Evolutionary conservation across 2,888 invertebrate genomes (phyloP).

Genomic region (Arenicola marina): DNA sequence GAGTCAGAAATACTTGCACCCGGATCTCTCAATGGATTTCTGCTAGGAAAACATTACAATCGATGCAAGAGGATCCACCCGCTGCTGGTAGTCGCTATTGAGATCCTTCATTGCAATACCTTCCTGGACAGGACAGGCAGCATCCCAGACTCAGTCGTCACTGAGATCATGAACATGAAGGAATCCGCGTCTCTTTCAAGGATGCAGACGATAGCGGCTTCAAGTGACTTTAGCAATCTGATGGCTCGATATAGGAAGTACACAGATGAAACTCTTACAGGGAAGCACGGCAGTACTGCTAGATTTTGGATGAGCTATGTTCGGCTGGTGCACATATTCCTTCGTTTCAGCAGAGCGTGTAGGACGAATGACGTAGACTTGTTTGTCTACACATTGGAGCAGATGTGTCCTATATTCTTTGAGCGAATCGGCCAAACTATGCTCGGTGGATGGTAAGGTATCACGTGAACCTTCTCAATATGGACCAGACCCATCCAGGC

Average conservation of each 20-base stretch:
- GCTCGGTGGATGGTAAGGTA: slow-evolving; percentile 32
- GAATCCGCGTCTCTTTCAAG: neutral
- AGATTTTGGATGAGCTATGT: slow-evolving; percentile 7
- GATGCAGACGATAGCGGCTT: neutral
- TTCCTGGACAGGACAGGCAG: slow-evolving; percentile 9
- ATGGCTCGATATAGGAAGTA: neutral
- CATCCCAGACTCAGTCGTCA: neutral
- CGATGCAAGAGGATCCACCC: slow-evolving; percentile 33
- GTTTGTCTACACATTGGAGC: neutral
- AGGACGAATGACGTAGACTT: neutral
- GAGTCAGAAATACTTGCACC: slow-evolving; percentile 29
- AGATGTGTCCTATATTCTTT: slow-evolving; percentile 7
- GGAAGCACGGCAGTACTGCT: slow-evolving; percentile 4
- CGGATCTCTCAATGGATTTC: slow-evolving; percentile 31
- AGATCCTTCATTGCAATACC: slow-evolving; percentile 24
- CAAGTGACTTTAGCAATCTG: neutral
- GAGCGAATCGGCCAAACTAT: slow-evolving; percentile 28
- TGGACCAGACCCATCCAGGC: slow-evolving; percentile 23
- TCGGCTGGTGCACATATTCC: neutral
- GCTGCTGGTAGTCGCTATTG: slow-evolving; percentile 25
- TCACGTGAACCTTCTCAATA: slow-evolving; percentile 29
- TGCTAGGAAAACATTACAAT: slow-evolving; percentile 30
- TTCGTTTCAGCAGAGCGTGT: neutral
- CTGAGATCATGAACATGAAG: neutral
- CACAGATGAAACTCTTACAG: slow-evolving; percentile 2